phyloP scores from a whole-genome alignment of 2,113 vertebrate species.

The Tachuris rubrigastra region DNA sequence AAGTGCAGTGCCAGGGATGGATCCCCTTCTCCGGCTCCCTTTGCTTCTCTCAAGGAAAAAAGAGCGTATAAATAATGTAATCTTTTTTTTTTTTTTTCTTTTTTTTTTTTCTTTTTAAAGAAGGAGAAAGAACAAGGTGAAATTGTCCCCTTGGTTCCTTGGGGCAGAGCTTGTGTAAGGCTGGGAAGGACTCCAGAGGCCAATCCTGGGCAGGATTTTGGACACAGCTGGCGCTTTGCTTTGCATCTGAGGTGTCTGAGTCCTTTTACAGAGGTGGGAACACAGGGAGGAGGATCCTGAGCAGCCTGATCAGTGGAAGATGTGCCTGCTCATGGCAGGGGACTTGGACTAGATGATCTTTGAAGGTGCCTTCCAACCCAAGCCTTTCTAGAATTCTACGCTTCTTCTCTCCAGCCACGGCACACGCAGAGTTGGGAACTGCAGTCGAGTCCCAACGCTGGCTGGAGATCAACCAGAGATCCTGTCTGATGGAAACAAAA shows the following conservation, averaged over 20 bases:
- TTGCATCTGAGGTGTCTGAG: not conserved
- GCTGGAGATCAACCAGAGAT: slow-evolving; percentile 21
- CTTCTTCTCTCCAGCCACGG: not conserved
- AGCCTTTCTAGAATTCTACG: not conserved
- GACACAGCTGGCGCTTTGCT: not conserved
- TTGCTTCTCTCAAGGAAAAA: not conserved
- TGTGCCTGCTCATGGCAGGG: not conserved
- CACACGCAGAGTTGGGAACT: fast-evolving
- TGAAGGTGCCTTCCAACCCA: not conserved
- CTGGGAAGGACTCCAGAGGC: not conserved
- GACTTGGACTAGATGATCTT: not conserved
- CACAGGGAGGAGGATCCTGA: not conserved
- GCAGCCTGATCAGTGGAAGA: not conserved
- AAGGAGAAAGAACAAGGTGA: not conserved
- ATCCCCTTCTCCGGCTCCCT: not conserved
- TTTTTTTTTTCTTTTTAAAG: not conserved
- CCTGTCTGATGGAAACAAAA: slow-evolving; percentile 29
- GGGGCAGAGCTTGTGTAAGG: not conserved
- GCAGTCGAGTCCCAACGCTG: not conserved
- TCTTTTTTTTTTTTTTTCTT: not conserved
- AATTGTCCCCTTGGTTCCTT: not conserved
- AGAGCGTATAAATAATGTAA: not conserved
- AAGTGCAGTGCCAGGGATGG: fast-evolving
- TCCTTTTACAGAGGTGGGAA: not conserved
- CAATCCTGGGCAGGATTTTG: not conserved